These are phyloP conservation scores for Pheosia tremula DNA, from an alignment of 2,888 invertebrate species.

Conservation along the genomic window DNA sequence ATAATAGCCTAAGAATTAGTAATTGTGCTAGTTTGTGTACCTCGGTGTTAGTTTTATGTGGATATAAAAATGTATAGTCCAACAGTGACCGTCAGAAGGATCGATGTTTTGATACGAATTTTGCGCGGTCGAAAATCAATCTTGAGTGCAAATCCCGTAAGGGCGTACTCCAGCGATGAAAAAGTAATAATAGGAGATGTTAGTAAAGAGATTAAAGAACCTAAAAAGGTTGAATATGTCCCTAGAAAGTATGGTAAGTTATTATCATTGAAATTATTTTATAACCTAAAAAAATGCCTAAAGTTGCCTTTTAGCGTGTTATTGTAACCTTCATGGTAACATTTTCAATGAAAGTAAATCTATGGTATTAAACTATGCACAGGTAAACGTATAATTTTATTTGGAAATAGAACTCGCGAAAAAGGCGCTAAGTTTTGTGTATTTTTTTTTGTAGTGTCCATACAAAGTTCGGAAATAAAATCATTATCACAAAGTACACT, in stretches of 20 bases:
- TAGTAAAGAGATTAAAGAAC: constrained; percentile 82
- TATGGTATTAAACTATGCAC: too few relatives aligned
- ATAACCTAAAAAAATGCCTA: constrained; percentile 38
- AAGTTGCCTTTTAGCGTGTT: background rate
- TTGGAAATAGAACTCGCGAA: too few relatives aligned
- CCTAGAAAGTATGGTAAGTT: constrained; percentile 92
- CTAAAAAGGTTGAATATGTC: constrained; percentile 91
- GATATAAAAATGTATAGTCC: constrained; percentile 66
- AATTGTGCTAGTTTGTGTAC: constrained; percentile 15
- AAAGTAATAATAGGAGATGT: constrained; percentile 91
- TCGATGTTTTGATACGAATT: constrained; percentile 81
- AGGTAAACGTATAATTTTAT: too few relatives aligned
- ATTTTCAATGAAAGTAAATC: too few relatives aligned
- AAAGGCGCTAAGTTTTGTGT: background rate
- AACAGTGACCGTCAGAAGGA: constrained; percentile 69
- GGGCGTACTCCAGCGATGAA: constrained; percentile 76
- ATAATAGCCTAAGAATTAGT: constrained; percentile 28
- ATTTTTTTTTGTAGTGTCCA: constrained; percentile 59
- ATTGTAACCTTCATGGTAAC: background rate
- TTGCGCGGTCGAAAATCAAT: constrained; percentile 68
- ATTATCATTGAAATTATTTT: constrained; percentile 24
- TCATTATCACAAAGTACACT: constrained; percentile 89
- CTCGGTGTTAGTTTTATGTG: constrained; percentile 22
- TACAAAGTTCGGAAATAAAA: constrained; percentile 80
- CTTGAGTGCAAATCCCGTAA: constrained; percentile 65